These are phyloP conservation scores for Platyrinchus mystaceus DNA, from an alignment of 2,797 vertebrate species.

Conservation along the genomic window DNA sequence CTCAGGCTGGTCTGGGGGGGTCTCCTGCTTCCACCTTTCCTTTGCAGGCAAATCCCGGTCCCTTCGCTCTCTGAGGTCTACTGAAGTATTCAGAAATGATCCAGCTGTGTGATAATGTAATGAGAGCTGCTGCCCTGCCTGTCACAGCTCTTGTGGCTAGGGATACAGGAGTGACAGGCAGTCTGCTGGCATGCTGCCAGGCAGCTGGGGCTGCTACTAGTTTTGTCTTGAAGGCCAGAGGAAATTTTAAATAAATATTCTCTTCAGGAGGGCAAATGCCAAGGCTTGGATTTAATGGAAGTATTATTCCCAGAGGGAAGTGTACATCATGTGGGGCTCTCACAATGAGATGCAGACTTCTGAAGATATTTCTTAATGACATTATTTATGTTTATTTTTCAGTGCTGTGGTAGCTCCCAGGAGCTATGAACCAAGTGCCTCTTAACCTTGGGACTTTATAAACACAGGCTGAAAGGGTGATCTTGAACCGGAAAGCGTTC, in stretches of 20 bases:
- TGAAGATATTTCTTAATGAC: constrained; percentile 20
- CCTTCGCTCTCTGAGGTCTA: background rate
- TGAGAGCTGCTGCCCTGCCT: background rate
- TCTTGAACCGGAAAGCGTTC: background rate
- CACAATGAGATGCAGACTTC: background rate
- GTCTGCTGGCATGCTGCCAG: background rate
- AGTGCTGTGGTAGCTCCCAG: constrained; percentile 26
- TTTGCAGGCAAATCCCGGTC: background rate
- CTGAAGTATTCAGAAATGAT: accelerated
- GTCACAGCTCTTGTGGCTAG: background rate
- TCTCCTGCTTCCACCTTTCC: background rate
- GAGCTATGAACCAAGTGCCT: constrained; percentile 47
- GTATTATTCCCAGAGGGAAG: constrained; percentile 22
- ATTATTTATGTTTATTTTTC: constrained; percentile 57
- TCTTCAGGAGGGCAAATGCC: background rate
- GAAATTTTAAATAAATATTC: constrained; percentile 31
- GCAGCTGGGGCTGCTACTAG: background rate
- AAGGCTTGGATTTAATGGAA: background rate
- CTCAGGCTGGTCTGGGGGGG: background rate
- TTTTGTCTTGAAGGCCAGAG: background rate
- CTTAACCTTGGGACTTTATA: constrained; percentile 49
- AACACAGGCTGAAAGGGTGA: constrained; percentile 33
- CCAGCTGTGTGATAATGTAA: accelerated
- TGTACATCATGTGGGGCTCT: background rate
- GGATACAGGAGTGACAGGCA: accelerated